A percentile compares a stretch with the other conserved stretches of the same genome.
Evolutionary conservation across 2,797 vertebrate genomes (phyloP).

Genomic region (Dermochelys coriacea): DNA sequence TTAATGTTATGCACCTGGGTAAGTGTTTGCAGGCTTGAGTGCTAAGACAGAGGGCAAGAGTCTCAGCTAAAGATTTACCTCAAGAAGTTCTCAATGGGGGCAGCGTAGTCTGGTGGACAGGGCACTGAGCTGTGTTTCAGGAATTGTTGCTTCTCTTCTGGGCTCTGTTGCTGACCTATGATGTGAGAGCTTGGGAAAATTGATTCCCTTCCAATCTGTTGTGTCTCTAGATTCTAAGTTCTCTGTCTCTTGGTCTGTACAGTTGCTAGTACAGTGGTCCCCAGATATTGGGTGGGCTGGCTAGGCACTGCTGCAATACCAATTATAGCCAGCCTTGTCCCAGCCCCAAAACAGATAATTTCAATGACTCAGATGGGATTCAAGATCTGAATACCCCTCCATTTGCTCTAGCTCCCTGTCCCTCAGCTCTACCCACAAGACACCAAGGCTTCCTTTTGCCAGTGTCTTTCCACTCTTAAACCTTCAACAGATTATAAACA

Average conservation of each 20-base stretch:
- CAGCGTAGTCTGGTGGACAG: accelerated
- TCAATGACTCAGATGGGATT: neutral
- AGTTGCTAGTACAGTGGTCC: neutral
- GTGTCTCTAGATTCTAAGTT: neutral
- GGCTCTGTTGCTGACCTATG: neutral
- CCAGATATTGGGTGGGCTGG: neutral
- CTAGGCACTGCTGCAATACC: neutral
- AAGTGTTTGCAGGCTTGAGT: neutral
- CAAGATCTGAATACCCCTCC: neutral
- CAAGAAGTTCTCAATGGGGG: neutral
- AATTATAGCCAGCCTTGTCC: neutral
- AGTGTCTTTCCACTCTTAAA: neutral
- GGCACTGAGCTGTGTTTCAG: neutral
- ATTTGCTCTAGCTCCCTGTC: neutral
- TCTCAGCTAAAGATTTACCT: neutral
- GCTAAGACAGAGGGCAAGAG: neutral
- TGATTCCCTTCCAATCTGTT: neutral
- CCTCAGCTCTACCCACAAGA: neutral
- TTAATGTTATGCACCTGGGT: neutral
- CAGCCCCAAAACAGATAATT: neutral
- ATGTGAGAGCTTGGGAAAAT: neutral
- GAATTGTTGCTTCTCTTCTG: accelerated
- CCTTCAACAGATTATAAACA: neutral
- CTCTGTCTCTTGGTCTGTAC: neutral
- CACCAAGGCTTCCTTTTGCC: neutral